A percentile compares a stretch with the other conserved stretches of the same genome.
These are phyloP conservation scores for Drosophila sp. DNA, from an alignment of 1,140 invertebrate species.

Conservation along the genomic window DNA sequence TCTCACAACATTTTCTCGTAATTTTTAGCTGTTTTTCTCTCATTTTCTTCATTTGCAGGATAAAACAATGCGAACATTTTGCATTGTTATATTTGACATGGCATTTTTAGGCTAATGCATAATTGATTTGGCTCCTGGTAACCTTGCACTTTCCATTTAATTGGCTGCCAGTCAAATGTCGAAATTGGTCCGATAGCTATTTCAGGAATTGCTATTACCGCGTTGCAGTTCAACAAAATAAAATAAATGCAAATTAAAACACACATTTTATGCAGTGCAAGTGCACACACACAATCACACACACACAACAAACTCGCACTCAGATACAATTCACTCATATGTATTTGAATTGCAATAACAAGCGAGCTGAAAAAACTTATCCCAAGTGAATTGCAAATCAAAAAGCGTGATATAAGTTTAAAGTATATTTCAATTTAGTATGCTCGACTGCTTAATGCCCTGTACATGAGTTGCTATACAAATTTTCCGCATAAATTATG, in stretches of 20 bases:
- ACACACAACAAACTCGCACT: background rate
- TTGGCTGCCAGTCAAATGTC: slow-evolving; percentile 70
- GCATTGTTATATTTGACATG: background rate
- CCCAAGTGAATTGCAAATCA: slow-evolving; percentile 19
- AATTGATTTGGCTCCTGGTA: slow-evolving; percentile 39
- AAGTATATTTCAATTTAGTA: background rate
- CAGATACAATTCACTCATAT: background rate
- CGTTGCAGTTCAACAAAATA: slow-evolving; percentile 30
- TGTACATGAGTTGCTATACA: too few species aligned
- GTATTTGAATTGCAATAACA: slow-evolving; percentile 13
- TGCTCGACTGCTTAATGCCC: too few species aligned
- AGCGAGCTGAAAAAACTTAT: slow-evolving; percentile 13
- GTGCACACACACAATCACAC: background rate
- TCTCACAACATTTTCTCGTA: background rate
- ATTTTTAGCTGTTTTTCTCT: background rate
- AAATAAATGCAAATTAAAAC: slow-evolving; percentile 40
- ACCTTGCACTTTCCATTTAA: slow-evolving; percentile 44
- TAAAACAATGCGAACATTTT: background rate
- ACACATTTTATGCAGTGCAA: slow-evolving; percentile 29
- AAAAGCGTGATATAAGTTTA: background rate
- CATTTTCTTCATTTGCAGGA: background rate
- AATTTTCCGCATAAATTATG: too few species aligned
- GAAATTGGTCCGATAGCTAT: slow-evolving; percentile 27
- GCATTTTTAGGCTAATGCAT: slow-evolving; percentile 33
- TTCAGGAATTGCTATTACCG: slow-evolving; percentile 39